These are phyloP conservation scores for Chelonoidis abingdonii DNA, from an alignment of 2,113 vertebrate species.

Conservation along the genomic window DNA sequence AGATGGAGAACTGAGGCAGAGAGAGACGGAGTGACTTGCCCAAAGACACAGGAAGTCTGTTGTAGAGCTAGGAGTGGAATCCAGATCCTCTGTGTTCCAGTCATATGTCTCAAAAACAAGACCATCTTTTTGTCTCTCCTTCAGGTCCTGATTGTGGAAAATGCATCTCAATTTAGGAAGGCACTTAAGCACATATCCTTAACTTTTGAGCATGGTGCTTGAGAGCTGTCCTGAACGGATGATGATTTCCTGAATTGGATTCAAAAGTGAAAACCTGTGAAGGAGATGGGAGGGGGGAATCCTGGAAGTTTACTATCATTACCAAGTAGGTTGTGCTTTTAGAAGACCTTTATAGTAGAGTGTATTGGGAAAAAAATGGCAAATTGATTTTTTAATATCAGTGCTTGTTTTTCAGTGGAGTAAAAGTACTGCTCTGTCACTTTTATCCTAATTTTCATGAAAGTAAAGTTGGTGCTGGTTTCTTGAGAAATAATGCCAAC, in stretches of 20 bases:
- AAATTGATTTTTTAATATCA: background rate
- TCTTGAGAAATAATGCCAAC: too few relatives aligned
- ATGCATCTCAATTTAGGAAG: background rate
- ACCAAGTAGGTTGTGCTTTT: background rate
- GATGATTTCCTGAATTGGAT: background rate
- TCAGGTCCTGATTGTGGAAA: background rate
- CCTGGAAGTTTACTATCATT: background rate
- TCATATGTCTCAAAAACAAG: background rate
- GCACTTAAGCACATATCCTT: background rate
- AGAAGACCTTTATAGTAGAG: background rate
- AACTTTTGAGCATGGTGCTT: background rate
- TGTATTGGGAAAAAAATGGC: background rate
- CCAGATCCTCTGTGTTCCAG: background rate
- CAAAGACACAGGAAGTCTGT: background rate
- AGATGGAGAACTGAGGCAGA: background rate
- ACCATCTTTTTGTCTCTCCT: background rate
- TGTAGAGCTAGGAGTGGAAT: background rate
- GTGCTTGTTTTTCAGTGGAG: background rate
- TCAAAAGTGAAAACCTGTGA: background rate
- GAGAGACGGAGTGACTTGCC: background rate
- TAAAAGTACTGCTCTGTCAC: background rate
- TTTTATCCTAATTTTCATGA: background rate
- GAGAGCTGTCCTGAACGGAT: background rate
- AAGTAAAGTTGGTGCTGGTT: too few relatives aligned
- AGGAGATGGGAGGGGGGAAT: background rate